Evolutionary conservation across 1,140 invertebrate genomes (phyloP).

Genomic region (Rhyzopertha dominica): DNA sequence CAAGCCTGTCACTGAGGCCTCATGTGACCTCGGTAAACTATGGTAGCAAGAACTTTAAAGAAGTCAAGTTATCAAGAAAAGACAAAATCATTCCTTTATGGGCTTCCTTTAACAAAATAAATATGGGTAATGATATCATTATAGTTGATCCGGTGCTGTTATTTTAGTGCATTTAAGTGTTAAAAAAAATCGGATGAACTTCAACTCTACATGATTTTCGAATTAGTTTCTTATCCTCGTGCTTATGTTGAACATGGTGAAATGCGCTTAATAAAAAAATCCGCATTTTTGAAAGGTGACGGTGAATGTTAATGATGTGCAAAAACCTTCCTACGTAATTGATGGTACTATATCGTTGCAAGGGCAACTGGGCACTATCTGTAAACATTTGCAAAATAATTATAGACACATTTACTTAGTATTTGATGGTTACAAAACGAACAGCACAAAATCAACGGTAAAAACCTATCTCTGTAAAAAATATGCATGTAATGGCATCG

Average conservation of each 20-base stretch:
- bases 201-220: constrained; percentile 28
- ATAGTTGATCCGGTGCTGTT: constrained; percentile 28
- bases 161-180: constrained; percentile 30
- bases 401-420: constrained; percentile 29
- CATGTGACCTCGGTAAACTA: too few relatives aligned
- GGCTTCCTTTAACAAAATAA: constrained; percentile 25
- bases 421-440: constrained; percentile 35
- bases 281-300: constrained; percentile 30
- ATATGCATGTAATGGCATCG: constrained; percentile 19
- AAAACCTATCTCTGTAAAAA: constrained; percentile 13
- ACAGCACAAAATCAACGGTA: constrained; percentile 24
- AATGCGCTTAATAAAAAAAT: constrained; percentile 33
- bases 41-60: constrained; percentile 20
- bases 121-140: constrained; percentile 28
- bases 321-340: constrained; percentile 30
- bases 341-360: constrained; percentile 30
- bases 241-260: constrained; percentile 32
- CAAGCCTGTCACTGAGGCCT: too few relatives aligned
- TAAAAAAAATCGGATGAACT: constrained; percentile 32
- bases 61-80: constrained; percentile 26
- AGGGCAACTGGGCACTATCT: constrained; percentile 32
- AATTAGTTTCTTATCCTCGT: constrained; percentile 32
- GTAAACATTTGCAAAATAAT: constrained; percentile 35
- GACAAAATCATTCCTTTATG: constrained; percentile 26
- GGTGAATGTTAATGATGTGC: constrained; percentile 20